These are phyloP conservation scores for Orchesellides sinensis DNA, from an alignment of 2,888 invertebrate genomes.

Conservation along the genomic window DNA sequence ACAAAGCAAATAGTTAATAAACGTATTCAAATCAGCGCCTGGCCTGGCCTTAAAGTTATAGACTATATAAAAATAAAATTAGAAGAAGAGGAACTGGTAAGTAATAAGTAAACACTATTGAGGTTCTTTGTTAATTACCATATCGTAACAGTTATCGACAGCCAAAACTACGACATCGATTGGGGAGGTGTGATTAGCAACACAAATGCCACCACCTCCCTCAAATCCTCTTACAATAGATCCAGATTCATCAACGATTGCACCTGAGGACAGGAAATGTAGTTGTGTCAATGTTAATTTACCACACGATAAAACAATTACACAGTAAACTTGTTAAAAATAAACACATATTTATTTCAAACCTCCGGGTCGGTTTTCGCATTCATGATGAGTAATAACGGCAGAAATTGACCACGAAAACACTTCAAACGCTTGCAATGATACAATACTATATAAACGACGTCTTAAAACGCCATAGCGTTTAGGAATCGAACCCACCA, in stretches of 20 bases:
- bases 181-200: slow-evolving; percentile 99
- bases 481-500: slow-evolving; percentile 90
- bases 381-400: slow-evolving; percentile 90
- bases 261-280: slow-evolving; percentile 25
- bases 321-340: not conserved
- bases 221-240: slow-evolving; percentile 56
- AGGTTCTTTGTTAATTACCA: slow-evolving; percentile 84
- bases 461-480: slow-evolving; percentile 84
- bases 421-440: slow-evolving; percentile 94
- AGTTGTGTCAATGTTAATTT: not conserved
- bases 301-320: not conserved
- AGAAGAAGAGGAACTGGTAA: not conserved
- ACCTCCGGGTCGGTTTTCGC: slow-evolving; percentile 87
- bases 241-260: slow-evolving; percentile 58
- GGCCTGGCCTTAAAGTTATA: no score
- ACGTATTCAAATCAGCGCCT: no score
- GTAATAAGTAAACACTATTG: not conserved
- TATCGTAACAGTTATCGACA: slow-evolving; percentile 97
- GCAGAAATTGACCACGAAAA: slow-evolving; percentile 94
- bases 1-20: no score
- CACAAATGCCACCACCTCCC: slow-evolving; percentile 88
- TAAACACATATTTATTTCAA: slow-evolving; percentile 14
- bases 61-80: no score
- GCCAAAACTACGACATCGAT: slow-evolving; percentile 98
- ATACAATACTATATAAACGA: slow-evolving; percentile 87